Percentiles rank a stretch among this genome's conserved stretches.
Conservation (phyloP, 2,797 vertebrate genomes). For the Parauchenoglanis punctatus region DNA sequence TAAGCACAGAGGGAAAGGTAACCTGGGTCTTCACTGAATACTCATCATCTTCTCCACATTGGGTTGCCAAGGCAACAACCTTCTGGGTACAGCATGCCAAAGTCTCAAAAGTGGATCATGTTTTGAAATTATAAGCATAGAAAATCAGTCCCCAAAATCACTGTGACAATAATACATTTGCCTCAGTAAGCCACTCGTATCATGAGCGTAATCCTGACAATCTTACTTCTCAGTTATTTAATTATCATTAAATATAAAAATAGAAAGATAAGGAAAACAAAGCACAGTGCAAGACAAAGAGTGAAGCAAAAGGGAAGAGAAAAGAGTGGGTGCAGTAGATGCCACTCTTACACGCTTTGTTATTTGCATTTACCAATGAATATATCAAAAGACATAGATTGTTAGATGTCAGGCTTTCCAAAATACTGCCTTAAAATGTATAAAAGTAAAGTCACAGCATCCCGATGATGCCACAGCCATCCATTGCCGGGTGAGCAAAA, state of each 20-base stretch:
- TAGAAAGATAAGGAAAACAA: not conserved
- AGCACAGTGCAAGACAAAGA: not conserved
- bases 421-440: not conserved
- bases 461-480: not conserved
- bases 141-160: constrained; percentile 53
- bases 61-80: constrained; percentile 78
- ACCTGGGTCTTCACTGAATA: constrained; percentile 73
- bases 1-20: constrained; percentile 53
- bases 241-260: not conserved
- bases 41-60: constrained; percentile 66
- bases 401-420: not conserved
- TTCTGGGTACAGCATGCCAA: constrained; percentile 72
- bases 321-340: not conserved
- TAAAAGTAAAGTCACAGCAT: not conserved
- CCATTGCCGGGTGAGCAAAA: no score
- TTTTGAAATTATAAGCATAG: constrained; percentile 72
- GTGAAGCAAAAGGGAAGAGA: not conserved
- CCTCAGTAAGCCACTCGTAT: constrained; percentile 10
- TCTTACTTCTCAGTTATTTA: not conserved
- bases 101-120: constrained; percentile 69
- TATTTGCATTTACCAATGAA: not conserved
- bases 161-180: constrained; percentile 34
- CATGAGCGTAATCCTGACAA: not conserved
- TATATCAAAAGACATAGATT: not conserved
- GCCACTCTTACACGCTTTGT: not conserved